Evolutionary conservation across 1,140 invertebrate genomes (phyloP).

Genomic region (Danaus plexippus): DNA sequence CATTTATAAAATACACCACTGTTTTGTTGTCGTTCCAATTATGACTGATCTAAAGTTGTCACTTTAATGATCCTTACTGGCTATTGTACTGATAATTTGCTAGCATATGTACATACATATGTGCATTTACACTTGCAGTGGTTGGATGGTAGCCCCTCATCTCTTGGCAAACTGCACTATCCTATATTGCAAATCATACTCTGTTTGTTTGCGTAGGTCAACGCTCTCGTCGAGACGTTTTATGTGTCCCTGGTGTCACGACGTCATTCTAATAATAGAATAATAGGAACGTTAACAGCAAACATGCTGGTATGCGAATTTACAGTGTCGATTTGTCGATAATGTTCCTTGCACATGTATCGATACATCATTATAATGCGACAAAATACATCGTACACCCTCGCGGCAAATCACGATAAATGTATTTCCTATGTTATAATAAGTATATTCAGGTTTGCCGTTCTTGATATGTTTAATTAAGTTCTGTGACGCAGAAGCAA

Average conservation of each 20-base stretch:
- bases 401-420: no score
- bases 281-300: slow-evolving; percentile 63
- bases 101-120: no score
- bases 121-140: slow-evolving; percentile 33
- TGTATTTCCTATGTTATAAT: no score
- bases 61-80: slow-evolving; percentile 56
- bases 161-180: slow-evolving; percentile 67
- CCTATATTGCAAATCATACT: slow-evolving; percentile 64
- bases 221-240: slow-evolving; percentile 58
- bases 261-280: slow-evolving; percentile 68
- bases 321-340: no score
- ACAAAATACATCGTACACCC: neutral
- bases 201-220: slow-evolving; percentile 67
- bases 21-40: no score
- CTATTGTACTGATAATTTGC: no score
- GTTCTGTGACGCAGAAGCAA: slow-evolving; percentile 43
- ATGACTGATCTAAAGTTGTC: slow-evolving; percentile 19
- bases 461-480: slow-evolving; percentile 62
- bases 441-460: slow-evolving; percentile 5
- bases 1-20: no score
- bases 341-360: no score
- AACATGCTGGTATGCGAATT: slow-evolving; percentile 52
- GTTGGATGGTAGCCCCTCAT: slow-evolving; percentile 47
- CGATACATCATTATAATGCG: neutral
- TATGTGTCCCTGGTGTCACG: slow-evolving; percentile 69